These are phyloP conservation scores for Chunga burmeisteri DNA, from an alignment of 2,113 vertebrate genomes.

Conservation along the genomic window DNA sequence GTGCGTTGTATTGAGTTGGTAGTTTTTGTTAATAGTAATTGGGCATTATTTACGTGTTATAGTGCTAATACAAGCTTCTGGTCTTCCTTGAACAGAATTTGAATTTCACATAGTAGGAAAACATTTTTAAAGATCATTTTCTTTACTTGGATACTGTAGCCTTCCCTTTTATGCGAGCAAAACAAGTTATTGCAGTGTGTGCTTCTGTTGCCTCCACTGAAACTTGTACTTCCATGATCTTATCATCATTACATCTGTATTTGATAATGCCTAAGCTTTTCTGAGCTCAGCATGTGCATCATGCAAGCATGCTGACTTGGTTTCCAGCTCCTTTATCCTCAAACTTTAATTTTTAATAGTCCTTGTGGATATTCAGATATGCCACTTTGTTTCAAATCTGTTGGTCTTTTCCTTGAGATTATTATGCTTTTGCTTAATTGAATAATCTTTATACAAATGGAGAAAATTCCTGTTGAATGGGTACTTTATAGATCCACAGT, in stretches of 20 bases:
- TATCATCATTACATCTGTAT: not conserved
- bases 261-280: not conserved
- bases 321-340: not conserved
- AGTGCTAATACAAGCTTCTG: not conserved
- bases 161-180: not conserved
- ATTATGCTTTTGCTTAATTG: not conserved
- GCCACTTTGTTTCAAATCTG: not conserved
- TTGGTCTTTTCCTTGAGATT: not conserved
- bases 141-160: not conserved
- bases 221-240: not conserved
- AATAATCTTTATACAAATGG: not conserved
- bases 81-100: not conserved
- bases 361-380: not conserved
- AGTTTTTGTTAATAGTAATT: not conserved
- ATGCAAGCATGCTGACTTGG: accelerated
- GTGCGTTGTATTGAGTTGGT: accelerated
- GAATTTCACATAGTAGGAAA: not conserved
- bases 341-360: not conserved
- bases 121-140: not conserved
- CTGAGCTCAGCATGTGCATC: not conserved
- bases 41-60: accelerated
- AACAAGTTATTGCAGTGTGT: not conserved
- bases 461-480: not conserved
- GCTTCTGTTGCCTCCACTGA: not conserved
- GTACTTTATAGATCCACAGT: not conserved